These are phyloP conservation scores for Hymenochirus boettgeri DNA, from an alignment of 2,113 vertebrate species.

Conservation along the genomic window DNA sequence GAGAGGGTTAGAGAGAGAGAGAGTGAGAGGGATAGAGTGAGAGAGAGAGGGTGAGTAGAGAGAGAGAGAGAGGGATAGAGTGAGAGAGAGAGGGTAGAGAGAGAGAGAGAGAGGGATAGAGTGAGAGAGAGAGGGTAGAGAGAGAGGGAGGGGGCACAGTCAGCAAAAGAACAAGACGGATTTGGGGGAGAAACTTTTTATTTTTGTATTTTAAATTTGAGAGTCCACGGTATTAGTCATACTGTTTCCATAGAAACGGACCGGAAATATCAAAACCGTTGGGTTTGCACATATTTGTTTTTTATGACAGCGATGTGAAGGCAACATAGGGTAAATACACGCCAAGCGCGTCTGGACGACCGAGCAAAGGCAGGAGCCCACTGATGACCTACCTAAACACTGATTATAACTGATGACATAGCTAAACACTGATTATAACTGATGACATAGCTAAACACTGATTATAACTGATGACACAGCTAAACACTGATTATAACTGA, in stretches of 20 bases:
- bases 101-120: background rate
- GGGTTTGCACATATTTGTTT: no score
- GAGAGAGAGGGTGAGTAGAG: no score
- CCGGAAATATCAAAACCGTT: constrained; percentile 44
- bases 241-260: constrained; percentile 60
- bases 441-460: no score
- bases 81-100: background rate
- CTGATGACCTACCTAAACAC: no score
- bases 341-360: no score
- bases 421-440: no score
- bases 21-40: background rate
- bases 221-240: constrained; percentile 55
- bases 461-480: no score
- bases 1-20: constrained; percentile 8
- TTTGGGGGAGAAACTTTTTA: constrained; percentile 43
- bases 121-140: constrained; percentile 3
- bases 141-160: constrained; percentile 1
- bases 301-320: no score
- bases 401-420: no score
- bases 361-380: no score
- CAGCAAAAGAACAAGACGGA: constrained; percentile 33
- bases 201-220: constrained; percentile 62
- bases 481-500: no score
- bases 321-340: no score
- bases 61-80: background rate